Evolutionary conservation across 2,113 vertebrate species (phyloP), one percentile per base, ranked within the genome.

Genomic region (Phyllostomus hastatus): DNA sequence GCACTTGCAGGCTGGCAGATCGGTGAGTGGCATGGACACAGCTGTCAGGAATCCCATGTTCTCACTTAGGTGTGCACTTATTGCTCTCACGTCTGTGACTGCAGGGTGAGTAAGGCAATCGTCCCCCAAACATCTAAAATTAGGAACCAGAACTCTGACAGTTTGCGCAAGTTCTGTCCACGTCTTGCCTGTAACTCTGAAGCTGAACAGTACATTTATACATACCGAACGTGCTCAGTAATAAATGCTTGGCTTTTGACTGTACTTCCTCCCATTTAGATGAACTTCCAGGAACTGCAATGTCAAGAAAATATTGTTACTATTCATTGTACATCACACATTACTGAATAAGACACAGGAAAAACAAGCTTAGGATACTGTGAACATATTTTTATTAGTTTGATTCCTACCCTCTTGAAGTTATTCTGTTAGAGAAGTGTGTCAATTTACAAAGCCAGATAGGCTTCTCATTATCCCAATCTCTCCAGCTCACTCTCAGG

Each of bases 261-360:
- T 99, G 99, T 88, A 99, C 99, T 0, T 99, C 99, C 80, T 99
- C 99, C 99, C 99, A 99, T 90, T 98, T 99, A 52, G 98, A 98
- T 75, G 98, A 98, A 95, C 99, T 99, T 97, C 99, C 99, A 90
- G 99, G 99, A 97, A 98, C 99, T 99, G 98, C 50, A 98, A 97
- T 97, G 90, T 73, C 46, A 97, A 97, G 78, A 97, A 96, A 83
- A 91, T 14, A 57, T 26, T 0, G 7, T 97, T 91, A 94, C 66
- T 94, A 81, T 87, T 83, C 66, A 95, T 31, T 78, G n/a, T 61
- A 80, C 3, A n/a, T 57, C 73, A 59, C 22, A 84, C 14, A 31
- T 61, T 31, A 73, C n/a, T 46, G 43, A 94, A 78, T 59, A 50
- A 87, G 38, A 88, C 2, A 91, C 9, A 87, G 61, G 16, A 93